Percentiles rank a stretch among this genome's conserved stretches.
These are phyloP conservation scores for Trachelus troglodyta DNA, from an alignment of 2,888 invertebrate genomes.

Conservation along the genomic window DNA sequence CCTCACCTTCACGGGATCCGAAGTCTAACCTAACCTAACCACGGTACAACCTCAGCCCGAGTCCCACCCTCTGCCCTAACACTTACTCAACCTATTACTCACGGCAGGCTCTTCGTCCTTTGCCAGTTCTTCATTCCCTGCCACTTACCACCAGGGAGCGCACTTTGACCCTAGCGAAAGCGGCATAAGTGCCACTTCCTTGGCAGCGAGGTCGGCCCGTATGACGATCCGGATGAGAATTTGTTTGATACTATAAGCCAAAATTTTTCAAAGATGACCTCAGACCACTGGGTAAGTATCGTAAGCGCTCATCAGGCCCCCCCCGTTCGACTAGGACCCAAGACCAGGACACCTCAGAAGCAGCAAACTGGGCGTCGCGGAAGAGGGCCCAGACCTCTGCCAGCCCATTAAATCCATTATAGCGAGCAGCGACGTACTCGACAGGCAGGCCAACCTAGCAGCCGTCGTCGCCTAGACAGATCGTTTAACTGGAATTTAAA, in stretches of 20 bases:
- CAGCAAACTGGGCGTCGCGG: not conserved
- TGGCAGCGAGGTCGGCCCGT: not conserved
- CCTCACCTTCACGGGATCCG: not conserved
- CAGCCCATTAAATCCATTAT: constrained; percentile 60
- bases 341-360: not conserved
- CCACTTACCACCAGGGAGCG: not conserved
- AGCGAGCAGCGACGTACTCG: constrained; percentile 45
- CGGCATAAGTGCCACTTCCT: not conserved
- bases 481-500: constrained; percentile 56
- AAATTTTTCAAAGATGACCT: too few relatives aligned
- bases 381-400: constrained; percentile 32
- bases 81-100: not conserved
- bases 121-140: not conserved
- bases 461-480: constrained; percentile 39
- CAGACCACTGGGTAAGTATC: not conserved
- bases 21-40: not conserved
- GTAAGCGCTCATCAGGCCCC: not conserved
- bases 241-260: too few relatives aligned
- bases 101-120: not conserved
- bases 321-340: too few relatives aligned
- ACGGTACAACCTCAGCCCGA: constrained; percentile 5
- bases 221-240: not conserved
- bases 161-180: not conserved
- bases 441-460: constrained; percentile 7
- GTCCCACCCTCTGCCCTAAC: not conserved